Evolutionary conservation across 2,888 invertebrate genomes (phyloP), one percentile per base, ranked within the genome.

Genomic region (Endomychus coccineus): DNA sequence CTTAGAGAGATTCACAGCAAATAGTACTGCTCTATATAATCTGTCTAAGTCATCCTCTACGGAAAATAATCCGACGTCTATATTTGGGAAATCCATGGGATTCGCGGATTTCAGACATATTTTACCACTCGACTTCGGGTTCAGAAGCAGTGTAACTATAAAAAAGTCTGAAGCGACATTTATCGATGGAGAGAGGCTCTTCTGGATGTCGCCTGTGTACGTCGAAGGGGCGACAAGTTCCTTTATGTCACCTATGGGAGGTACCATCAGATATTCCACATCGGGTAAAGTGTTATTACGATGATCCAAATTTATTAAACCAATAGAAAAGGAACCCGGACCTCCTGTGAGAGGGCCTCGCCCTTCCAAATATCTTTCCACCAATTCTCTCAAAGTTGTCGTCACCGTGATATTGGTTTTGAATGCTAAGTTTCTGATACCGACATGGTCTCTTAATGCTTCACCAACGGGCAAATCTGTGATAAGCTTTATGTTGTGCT

Each of bases 11-110:
- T 43, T 36, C n/a, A 49, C 7, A 5, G 47, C 32, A 11, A 32
- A 40, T 9, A 75, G 65, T 3, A 80, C 70, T 1, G 77, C 74
- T 11, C 71, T 68, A 1, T 80, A 68, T 5, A 80, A 62, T 1
- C 31, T 37, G 9, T 2, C 36, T 74, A 67, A 69, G 12, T 69
- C 55, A 1, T 74, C 21, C 50, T 87, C 85, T n/a, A 58, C 55
- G 1, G 47, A 42, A 3, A 54, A 48, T 23, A 45, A 55, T 10
- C 50, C 48, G 1, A 49, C 44, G 37, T 59, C 43, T 4, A 61
- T 58, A 4, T 47, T 3, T 0, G 59, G 59, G 38, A 53, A 55
- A 21, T 58, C 56, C 10, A 50, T 42, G 4, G 58, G 55, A 41
- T 50, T 44, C 1, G 36, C 47, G 4, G 59, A 54, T 42, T 49